A percentile compares a stretch with the other conserved stretches of the same genome.
These are phyloP conservation scores for Brachirus orientalis DNA, from an alignment of 2,113 vertebrate genomes.

Conservation along the genomic window DNA sequence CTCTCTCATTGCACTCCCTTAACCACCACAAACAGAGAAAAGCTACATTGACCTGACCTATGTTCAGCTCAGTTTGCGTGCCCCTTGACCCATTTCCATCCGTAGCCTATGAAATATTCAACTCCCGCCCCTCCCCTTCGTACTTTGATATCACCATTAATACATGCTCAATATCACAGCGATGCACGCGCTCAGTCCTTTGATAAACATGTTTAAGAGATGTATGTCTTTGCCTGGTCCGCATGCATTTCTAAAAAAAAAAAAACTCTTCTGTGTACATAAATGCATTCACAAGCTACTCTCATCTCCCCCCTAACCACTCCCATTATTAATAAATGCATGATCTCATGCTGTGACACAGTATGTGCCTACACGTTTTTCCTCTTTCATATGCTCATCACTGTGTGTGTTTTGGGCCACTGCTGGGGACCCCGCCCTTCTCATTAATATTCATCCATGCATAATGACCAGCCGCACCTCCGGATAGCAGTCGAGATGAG, in stretches of 20 bases:
- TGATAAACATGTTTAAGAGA: conserved; percentile 77
- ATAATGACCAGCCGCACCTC: conserved; percentile 73
- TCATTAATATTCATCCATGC: conserved; percentile 75
- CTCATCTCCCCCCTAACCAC: conserved; percentile 58
- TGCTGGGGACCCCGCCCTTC: conserved; percentile 58
- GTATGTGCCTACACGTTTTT: conserved; percentile 32
- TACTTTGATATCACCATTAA: conserved; percentile 72
- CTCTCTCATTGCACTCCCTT: conserved; percentile 7
- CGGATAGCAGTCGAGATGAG: conserved; percentile 62
- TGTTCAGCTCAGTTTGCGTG: conserved; percentile 18
- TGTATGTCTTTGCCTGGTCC: conserved; percentile 64
- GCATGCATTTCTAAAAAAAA: conserved; percentile 60
- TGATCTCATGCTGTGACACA: conserved; percentile 65
- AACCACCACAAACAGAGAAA: conserved; percentile 11
- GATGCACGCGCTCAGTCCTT: conserved; percentile 57
- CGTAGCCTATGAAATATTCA: conserved; percentile 66
- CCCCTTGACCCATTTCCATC: conserved; percentile 45
- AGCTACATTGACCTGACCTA: conserved; percentile 46
- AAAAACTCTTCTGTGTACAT: conserved; percentile 63
- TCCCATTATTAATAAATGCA: conserved; percentile 81
- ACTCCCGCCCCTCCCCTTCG: conserved; percentile 34
- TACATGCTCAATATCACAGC: conserved; percentile 67
- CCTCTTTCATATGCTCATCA: conserved; percentile 71
- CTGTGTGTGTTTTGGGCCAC: conserved; percentile 65
- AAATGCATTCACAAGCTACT: conserved; percentile 74